Conservation (phyloP, 2,888 invertebrate genomes). For the Plusia festucae region DNA sequence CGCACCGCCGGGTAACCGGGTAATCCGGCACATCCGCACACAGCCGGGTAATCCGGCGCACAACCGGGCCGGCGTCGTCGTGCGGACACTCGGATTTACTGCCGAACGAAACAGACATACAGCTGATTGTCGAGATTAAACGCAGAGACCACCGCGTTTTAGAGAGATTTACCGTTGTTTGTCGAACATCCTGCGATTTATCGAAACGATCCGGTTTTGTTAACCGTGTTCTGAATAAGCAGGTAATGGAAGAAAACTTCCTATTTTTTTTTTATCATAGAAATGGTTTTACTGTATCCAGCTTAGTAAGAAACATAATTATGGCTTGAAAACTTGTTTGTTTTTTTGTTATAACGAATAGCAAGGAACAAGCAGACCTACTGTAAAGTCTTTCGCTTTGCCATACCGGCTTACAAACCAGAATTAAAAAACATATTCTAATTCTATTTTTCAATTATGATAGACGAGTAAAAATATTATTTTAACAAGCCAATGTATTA, state of each 20-base stretch:
- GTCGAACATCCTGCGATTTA: slow-evolving; percentile 43
- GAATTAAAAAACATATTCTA: no score
- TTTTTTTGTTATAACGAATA: no score
- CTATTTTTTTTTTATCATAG: no score
- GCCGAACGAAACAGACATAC: slow-evolving; percentile 80
- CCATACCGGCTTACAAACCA: no score
- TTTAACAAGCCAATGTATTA: no score
- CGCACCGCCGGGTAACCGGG: slow-evolving; percentile 64
- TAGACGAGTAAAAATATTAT: no score
- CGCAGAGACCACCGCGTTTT: slow-evolving; percentile 65
- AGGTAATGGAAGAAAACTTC: slow-evolving; percentile 1
- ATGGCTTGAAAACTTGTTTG: no score
- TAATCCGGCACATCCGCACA: slow-evolving; percentile 71
- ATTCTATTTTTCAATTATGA: no score
- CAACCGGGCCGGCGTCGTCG: slow-evolving; percentile 75
- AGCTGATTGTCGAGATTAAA: slow-evolving; percentile 85
- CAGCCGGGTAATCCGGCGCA: slow-evolving; percentile 60
- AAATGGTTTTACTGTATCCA: no score
- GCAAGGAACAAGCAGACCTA: no score
- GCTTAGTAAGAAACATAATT: no score
- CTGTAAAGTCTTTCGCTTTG: no score
- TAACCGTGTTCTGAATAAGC: background rate
- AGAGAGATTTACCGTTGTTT: slow-evolving; percentile 71
- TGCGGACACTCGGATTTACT: slow-evolving; percentile 74
- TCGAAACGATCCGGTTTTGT: slow-evolving; percentile 22